Percentiles rank a stretch among this genome's conserved stretches.
These are phyloP conservation scores for Sternarchorhynchus goeldii DNA, from an alignment of 2,797 vertebrate species.

Conservation along the genomic window DNA sequence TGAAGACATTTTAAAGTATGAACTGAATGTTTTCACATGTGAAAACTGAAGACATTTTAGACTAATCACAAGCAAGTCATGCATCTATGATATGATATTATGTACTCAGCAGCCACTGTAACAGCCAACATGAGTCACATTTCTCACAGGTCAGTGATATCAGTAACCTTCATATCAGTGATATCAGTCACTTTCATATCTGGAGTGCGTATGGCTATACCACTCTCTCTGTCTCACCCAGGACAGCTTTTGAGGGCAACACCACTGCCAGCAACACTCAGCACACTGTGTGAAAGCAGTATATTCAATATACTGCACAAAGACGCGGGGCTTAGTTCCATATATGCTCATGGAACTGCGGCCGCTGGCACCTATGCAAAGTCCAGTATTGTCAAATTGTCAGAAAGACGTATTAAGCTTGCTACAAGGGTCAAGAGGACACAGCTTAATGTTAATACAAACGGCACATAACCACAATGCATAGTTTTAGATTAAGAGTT, in stretches of 20 bases:
- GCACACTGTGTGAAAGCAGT: too few species aligned
- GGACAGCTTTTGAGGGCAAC: neutral
- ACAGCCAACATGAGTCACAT: constrained; percentile 39
- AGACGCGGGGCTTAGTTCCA: too few species aligned
- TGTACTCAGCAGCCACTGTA: neutral
- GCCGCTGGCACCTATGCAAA: too few species aligned
- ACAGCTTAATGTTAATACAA: too few species aligned
- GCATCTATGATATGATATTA: too few species aligned
- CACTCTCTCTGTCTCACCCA: neutral
- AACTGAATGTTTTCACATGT: neutral
- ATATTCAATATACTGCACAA: neutral
- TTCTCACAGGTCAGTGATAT: constrained; percentile 22
- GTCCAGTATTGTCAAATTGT: too few species aligned
- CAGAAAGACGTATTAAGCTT: too few species aligned
- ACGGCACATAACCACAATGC: too few species aligned
- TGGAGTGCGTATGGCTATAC: constrained; percentile 27
- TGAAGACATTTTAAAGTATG: neutral
- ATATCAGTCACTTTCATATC: constrained; percentile 17
- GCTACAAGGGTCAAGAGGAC: too few species aligned
- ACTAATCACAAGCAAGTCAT: neutral
- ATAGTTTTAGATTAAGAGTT: too few species aligned
- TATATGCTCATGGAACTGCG: too few species aligned
- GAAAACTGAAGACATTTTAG: neutral
- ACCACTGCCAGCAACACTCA: neutral
- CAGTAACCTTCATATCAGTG: neutral